phyloP scores from a whole-genome alignment of 2,113 vertebrate species.

The Falco punctatus region DNA sequence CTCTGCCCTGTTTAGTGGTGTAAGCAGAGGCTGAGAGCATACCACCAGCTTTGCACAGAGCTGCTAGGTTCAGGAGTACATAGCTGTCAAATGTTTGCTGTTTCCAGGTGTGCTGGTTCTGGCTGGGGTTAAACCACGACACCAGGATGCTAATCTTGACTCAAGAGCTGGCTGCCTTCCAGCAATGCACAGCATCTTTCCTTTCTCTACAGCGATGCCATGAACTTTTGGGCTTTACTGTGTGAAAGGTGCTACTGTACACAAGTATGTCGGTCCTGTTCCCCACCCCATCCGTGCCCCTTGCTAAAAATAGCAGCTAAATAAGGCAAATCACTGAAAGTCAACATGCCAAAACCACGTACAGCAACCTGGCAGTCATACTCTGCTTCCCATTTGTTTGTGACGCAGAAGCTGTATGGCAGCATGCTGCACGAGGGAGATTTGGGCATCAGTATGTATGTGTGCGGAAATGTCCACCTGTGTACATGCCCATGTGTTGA shows the following conservation, averaged over 20 bases:
- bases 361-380: background rate
- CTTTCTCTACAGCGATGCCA: background rate
- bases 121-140: too few relatives aligned
- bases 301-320: background rate
- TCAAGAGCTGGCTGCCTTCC: background rate
- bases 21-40: background rate
- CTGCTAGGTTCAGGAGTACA: background rate
- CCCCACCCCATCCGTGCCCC: too few relatives aligned
- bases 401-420: background rate
- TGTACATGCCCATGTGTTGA: background rate
- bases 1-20: background rate
- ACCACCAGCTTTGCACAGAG: background rate
- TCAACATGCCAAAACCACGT: fast-evolving
- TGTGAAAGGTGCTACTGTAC: background rate
- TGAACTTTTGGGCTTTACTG: background rate
- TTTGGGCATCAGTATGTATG: background rate
- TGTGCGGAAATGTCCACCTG: background rate
- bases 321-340: background rate
- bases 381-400: background rate
- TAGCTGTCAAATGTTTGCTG: background rate
- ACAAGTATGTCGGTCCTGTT: too few relatives aligned
- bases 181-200: background rate
- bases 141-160: slow-evolving; percentile 5
- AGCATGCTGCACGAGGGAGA: background rate
- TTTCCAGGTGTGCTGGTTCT: background rate